These are phyloP conservation scores for Labrus mixtus DNA, from an alignment of 2,113 vertebrate species.

Conservation along the genomic window DNA sequence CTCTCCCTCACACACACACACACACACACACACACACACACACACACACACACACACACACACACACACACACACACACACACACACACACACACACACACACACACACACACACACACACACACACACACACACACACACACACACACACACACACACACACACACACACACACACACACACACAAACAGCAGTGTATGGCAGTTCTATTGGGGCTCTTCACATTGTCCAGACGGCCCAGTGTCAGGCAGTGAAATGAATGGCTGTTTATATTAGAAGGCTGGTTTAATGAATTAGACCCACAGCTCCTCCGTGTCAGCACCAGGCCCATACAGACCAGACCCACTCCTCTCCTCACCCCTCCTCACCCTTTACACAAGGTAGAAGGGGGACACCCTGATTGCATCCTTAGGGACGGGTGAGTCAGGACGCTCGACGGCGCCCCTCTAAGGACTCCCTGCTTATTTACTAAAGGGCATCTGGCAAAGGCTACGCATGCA, in stretches of 20 bases:
- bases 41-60: slow-evolving; percentile 41
- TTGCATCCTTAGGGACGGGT: slow-evolving; percentile 90
- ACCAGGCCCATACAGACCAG: slow-evolving; percentile 93
- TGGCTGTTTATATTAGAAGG: slow-evolving; percentile 99
- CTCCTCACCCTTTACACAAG: slow-evolving; percentile 38
- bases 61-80: slow-evolving; percentile 36
- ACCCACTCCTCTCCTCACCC: slow-evolving; percentile 70
- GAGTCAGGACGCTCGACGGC: slow-evolving; percentile 69
- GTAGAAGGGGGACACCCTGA: slow-evolving; percentile 86
- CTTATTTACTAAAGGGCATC: slow-evolving; percentile 90
- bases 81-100: slow-evolving; percentile 48
- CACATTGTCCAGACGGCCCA: slow-evolving; percentile 97
- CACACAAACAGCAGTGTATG: slow-evolving; percentile 49
- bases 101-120: slow-evolving; percentile 20
- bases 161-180: slow-evolving; percentile 38
- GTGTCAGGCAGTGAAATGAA: slow-evolving; percentile 97
- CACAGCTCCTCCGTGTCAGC: slow-evolving; percentile 93
- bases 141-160: slow-evolving; percentile 21
- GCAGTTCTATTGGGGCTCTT: slow-evolving; percentile 82
- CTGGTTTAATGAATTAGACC: slow-evolving; percentile 99
- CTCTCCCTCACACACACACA: too few species aligned
- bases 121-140: neutral
- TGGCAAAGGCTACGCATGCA: slow-evolving; percentile 83
- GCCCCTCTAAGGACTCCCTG: slow-evolving; percentile 66
- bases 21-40: slow-evolving; percentile 25